Percentiles rank a stretch among this genome's conserved stretches.
Conservation (phyloP, 2,113 vertebrate species). For the Tricholaema leucomelas region DNA sequence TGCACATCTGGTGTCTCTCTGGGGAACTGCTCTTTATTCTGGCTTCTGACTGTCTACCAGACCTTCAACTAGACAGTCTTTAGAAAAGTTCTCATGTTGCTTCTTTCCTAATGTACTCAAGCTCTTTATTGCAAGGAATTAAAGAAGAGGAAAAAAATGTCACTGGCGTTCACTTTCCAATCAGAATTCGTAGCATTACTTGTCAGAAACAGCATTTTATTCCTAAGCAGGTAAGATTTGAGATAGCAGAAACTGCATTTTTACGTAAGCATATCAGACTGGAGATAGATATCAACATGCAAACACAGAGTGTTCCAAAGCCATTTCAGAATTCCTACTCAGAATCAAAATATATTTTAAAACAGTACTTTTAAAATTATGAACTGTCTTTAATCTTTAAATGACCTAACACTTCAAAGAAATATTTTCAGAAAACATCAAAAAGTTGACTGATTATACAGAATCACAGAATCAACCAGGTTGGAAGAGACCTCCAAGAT, state of each 20-base stretch:
- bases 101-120: not conserved
- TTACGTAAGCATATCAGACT: not conserved
- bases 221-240: not conserved
- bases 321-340: not conserved
- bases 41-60: not conserved
- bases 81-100: not conserved
- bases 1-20: no score
- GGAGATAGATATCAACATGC: not conserved
- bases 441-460: not conserved
- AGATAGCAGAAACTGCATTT: not conserved
- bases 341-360: not conserved
- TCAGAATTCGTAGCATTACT: not conserved
- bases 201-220: not conserved
- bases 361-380: not conserved
- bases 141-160: not conserved
- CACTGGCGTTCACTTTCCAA: not conserved
- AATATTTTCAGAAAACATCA: not conserved
- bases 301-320: not conserved
- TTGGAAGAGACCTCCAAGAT: no score
- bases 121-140: not conserved
- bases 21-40: not conserved
- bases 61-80: not conserved
- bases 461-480: no score
- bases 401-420: not conserved
- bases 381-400: not conserved